Base-by-base conservation (phyloP, 2,888 invertebrate species). In the Limnephilus auricula region DNA sequence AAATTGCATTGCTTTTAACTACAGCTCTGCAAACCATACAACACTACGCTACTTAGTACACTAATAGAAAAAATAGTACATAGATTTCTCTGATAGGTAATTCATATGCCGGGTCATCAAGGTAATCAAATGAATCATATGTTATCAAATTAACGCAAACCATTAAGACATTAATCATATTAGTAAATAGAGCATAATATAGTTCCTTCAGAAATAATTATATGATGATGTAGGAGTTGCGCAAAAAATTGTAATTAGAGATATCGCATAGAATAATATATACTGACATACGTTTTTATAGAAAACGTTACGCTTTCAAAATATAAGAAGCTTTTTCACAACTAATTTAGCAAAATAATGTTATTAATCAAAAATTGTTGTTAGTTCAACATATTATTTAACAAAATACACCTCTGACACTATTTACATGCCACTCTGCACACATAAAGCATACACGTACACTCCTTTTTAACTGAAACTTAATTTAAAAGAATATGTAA, bases 21-120 rank as follows among this genome's bases (percentile, higher is more conserved):
- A 91, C 83, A 92, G 93, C 92, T 92, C 92, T 93, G 93, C 93
- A 93, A 92, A 89, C 50, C 92, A 93, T 92, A 78, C 32, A 32
- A 91, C 84, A 91, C 89, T 31, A 25, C 30, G 86, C 85, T 79
- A 90, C 0, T 13, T 82, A 65, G 65, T 65, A 90, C 89, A 89
- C 80, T 31, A 40, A 30, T 85, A 85, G n/a, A 65, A 2, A 9
- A 0, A 65, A 12, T 40, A n/a, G 13, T 50, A 15, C 12, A 50
- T 50, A 2, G 13, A n/a, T n/a, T 9, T 25, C 1, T 5, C 65
- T 25, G 65, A 25, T 25, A 65, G 18, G 25, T 65, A 6, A 65
- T 25, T n/a, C 65, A 25, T n/a, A 65, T 1, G 65, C 9, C n/a
- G 65, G 9, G 2, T n/a, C 15, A 45, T 4, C 3, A 15, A 4